Percentiles rank a stretch among this genome's conserved stretches.
Conservation (phyloP, 2,888 invertebrate genomes). For the Amblyteles armatorius region DNA sequence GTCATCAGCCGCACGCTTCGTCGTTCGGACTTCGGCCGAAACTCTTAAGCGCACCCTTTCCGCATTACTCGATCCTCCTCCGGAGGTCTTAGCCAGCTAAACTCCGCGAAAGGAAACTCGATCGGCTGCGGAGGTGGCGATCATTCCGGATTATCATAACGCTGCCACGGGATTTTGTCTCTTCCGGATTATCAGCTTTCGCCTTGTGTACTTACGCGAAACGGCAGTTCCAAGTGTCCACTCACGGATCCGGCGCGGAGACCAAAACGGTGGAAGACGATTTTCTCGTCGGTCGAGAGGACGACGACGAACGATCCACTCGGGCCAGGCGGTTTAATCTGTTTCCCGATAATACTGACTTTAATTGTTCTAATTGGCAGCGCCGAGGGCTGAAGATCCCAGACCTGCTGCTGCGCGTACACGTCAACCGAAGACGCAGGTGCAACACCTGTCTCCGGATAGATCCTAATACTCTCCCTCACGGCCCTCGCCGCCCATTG, state of each 20-base stretch:
- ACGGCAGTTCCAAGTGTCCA: neutral
- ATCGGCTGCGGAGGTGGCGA: constrained; percentile 61
- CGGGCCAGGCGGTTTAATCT: constrained; percentile 70
- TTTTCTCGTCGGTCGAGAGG: neutral
- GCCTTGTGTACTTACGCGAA: constrained; percentile 18
- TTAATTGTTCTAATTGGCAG: constrained; percentile 76
- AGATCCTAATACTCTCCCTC: constrained; percentile 7
- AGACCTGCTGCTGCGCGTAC: constrained; percentile 13
- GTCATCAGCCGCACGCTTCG: constrained; percentile 56
- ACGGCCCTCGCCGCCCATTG: neutral
- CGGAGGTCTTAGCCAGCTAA: constrained; percentile 25
- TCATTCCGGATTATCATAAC: constrained; percentile 62
- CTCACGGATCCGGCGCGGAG: neutral
- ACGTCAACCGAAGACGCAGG: constrained; percentile 48
- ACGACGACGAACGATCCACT: constrained; percentile 26
- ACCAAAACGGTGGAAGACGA: neutral
- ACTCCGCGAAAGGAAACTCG: constrained; percentile 47
- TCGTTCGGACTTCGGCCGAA: constrained; percentile 19
- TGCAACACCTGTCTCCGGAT: constrained; percentile 64
- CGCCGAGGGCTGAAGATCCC: constrained; percentile 35
- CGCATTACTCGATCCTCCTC: constrained; percentile 44
- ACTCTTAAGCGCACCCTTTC: constrained; percentile 55
- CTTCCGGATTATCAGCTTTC: constrained; percentile 63
- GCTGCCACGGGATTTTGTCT: constrained; percentile 57
- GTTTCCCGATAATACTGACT: constrained; percentile 80